These are phyloP conservation scores for Apantesis nais DNA, from an alignment of 2,888 invertebrate species.

Conservation along the genomic window DNA sequence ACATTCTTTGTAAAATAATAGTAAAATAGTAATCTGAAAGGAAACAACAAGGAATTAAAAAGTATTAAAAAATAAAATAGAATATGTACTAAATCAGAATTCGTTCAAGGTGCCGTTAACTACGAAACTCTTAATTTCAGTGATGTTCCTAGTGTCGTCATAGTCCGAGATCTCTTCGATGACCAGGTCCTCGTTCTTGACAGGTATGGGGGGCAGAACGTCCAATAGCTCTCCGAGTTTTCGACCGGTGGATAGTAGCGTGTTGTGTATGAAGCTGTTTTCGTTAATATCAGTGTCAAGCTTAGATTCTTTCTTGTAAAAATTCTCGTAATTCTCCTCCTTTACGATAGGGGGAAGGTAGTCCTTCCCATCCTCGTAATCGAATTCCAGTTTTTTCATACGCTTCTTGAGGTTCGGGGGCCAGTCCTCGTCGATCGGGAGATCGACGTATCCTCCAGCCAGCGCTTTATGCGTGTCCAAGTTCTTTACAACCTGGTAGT, in stretches of 20 bases:
- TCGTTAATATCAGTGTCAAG: conserved; percentile 53
- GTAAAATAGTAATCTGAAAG: conserved; percentile 61
- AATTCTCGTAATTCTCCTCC: conserved; percentile 73
- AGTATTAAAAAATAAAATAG: conserved; percentile 48
- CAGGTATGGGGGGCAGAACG: conserved; percentile 70
- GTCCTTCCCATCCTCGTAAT: conserved; percentile 74
- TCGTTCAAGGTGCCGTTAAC: conserved; percentile 68
- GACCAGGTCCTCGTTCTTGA: conserved; percentile 74
- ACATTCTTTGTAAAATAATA: conserved; percentile 51
- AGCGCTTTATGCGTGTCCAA: conserved; percentile 59
- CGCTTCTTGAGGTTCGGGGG: conserved; percentile 83
- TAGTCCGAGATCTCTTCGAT: conserved; percentile 76
- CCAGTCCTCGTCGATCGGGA: conserved; percentile 87
- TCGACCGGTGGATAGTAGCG: conserved; percentile 69
- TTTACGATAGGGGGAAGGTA: conserved; percentile 75
- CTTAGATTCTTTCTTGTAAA: conserved; percentile 63
- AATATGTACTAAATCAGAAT: conserved; percentile 48
- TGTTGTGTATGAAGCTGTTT: conserved; percentile 64
- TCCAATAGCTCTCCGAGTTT: conserved; percentile 76
- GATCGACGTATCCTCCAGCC: conserved; percentile 81
- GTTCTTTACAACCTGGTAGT: conserved; percentile 77
- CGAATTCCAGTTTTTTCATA: conserved; percentile 78
- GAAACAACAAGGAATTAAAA: conserved; percentile 53
- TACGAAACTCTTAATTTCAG: conserved; percentile 76
- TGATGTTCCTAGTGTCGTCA: conserved; percentile 70